Evolutionary conservation across 2,113 vertebrate genomes (phyloP).

Genomic region (Xiphorhynchus elegans): DNA sequence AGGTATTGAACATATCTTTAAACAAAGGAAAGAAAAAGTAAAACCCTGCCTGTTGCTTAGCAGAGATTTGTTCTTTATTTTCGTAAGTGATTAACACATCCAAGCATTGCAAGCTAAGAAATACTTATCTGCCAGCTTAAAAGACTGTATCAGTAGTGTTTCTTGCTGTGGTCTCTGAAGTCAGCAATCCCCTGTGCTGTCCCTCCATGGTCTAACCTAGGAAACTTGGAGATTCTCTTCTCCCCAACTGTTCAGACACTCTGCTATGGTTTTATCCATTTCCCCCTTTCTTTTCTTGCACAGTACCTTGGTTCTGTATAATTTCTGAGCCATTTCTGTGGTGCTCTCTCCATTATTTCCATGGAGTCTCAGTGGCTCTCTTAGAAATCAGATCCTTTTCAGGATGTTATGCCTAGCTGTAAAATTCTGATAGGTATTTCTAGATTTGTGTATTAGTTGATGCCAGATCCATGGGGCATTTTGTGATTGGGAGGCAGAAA

Average conservation of each 20-base stretch:
- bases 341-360: background rate
- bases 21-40: background rate
- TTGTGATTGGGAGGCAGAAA: background rate
- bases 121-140: background rate
- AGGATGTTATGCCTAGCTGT: background rate
- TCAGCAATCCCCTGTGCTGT: background rate
- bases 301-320: rapidly evolving
- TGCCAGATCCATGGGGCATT: background rate
- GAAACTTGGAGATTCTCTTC: background rate
- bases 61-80: background rate
- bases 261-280: rapidly evolving
- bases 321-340: background rate
- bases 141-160: background rate
- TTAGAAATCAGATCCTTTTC: background rate
- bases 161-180: background rate
- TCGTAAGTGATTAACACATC: background rate
- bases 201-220: background rate
- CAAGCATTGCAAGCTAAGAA: background rate
- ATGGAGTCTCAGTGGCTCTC: background rate
- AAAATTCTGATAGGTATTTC: background rate
- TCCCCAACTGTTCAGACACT: background rate
- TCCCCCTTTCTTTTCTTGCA: background rate
- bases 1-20: background rate
- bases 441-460: background rate
- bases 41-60: background rate